Conservation (phyloP, 1,140 invertebrate genomes). For the Leptinotarsa undecemlineata region DNA sequence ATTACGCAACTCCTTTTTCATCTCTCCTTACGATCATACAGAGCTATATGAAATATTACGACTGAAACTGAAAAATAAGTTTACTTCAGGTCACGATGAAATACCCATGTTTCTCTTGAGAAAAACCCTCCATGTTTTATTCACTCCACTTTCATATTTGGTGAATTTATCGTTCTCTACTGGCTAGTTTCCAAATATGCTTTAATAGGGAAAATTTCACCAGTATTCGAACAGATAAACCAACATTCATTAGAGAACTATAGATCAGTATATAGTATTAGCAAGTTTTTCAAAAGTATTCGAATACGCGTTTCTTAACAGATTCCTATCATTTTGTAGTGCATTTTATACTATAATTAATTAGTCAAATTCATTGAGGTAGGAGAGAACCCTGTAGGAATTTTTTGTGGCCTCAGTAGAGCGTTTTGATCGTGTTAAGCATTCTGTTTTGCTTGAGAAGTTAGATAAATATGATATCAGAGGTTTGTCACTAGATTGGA, state of each 20-base stretch:
- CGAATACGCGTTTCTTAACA: too few species aligned
- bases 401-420: too few species aligned
- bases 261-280: not conserved
- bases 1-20: not conserved
- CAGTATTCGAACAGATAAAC: not conserved
- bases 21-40: not conserved
- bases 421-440: too few species aligned
- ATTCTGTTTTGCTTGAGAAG: too few species aligned
- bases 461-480: too few species aligned
- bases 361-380: too few species aligned
- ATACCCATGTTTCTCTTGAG: constrained; percentile 1
- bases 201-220: constrained; percentile 5
- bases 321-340: too few species aligned
- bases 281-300: too few species aligned
- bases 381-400: too few species aligned
- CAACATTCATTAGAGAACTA: constrained; percentile 4
- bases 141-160: not conserved
- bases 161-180: not conserved
- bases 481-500: too few species aligned
- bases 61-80: not conserved
- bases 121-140: not conserved
- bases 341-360: too few species aligned
- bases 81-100: not conserved
- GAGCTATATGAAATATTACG: not conserved
- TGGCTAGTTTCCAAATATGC: not conserved